phyloP scores from a whole-genome alignment of 92 coral and sea anemone genomes.

The Meandrina meandrites region DNA sequence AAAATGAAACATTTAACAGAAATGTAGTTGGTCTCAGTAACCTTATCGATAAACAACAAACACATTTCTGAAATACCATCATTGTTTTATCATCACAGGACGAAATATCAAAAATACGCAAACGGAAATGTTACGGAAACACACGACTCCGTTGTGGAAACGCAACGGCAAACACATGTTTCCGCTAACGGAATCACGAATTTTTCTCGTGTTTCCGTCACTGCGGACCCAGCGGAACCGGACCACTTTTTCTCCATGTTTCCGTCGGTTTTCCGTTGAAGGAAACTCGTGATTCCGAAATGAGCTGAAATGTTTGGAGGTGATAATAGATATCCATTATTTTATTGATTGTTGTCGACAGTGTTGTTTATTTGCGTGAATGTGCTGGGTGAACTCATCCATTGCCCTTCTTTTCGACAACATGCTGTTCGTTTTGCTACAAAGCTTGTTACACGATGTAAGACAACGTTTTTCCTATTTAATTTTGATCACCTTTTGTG shows the following conservation, averaged over 20 bases:
- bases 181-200: constrained; percentile 19
- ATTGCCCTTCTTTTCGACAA: neutral
- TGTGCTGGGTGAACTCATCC: neutral
- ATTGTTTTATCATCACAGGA: too few relatives aligned
- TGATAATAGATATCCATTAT: neutral
- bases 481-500: neutral
- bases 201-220: constrained; percentile 37
- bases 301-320: neutral
- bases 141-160: constrained; percentile 33
- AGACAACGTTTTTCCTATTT: neutral
- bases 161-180: constrained; percentile 26
- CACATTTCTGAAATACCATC: too few relatives aligned
- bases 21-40: too few relatives aligned
- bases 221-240: constrained; percentile 28
- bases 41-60: too few relatives aligned
- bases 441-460: neutral
- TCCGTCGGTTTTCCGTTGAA: constrained; percentile 21
- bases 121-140: constrained; percentile 30
- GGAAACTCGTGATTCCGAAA: too few relatives aligned
- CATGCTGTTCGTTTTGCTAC: neutral
- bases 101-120: neutral
- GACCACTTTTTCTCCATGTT: neutral
- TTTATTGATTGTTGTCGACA: neutral
- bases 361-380: neutral
- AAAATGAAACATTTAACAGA: too few relatives aligned